Evolutionary conservation across 2,113 vertebrate genomes (phyloP).

Genomic region (Oenanthe oenanthe): DNA sequence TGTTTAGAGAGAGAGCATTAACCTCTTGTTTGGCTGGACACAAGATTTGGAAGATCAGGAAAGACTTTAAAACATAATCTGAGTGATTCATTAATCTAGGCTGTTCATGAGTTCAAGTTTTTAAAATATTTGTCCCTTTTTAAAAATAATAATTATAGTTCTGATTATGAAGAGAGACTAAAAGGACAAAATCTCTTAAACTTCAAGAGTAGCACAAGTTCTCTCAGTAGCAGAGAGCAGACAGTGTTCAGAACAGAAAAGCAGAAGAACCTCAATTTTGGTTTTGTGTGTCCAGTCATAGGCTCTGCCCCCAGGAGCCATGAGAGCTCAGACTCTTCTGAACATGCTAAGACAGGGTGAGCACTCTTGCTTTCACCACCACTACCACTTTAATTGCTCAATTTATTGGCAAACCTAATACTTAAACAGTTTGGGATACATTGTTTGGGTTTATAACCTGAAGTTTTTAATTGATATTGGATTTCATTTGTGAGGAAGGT

Average conservation of each 20-base stretch:
- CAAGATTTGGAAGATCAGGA: neutral
- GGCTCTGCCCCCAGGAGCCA: neutral
- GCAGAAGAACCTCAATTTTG: neutral
- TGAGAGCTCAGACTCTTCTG: neutral
- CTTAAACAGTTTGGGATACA: neutral
- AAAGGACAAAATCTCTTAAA: neutral
- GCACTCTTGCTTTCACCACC: neutral
- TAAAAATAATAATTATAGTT: neutral
- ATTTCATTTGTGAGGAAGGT: neutral
- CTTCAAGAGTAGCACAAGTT: neutral
- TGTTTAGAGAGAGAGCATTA: neutral
- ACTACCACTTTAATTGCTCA: neutral
- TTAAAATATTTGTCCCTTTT: neutral
- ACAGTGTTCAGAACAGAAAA: neutral
- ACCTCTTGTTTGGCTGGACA: neutral
- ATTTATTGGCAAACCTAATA: neutral
- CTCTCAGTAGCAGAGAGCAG: neutral
- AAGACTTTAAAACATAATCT: neutral
- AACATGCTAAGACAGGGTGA: neutral
- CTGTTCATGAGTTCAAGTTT: neutral
- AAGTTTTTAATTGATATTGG: neutral
- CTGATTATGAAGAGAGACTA: neutral
- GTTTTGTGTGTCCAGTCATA: neutral
- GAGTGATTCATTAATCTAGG: neutral
- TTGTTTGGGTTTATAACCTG: neutral